Evolutionary conservation across 1,140 invertebrate genomes (phyloP).

Genomic region (Paracyclopina nana): DNA sequence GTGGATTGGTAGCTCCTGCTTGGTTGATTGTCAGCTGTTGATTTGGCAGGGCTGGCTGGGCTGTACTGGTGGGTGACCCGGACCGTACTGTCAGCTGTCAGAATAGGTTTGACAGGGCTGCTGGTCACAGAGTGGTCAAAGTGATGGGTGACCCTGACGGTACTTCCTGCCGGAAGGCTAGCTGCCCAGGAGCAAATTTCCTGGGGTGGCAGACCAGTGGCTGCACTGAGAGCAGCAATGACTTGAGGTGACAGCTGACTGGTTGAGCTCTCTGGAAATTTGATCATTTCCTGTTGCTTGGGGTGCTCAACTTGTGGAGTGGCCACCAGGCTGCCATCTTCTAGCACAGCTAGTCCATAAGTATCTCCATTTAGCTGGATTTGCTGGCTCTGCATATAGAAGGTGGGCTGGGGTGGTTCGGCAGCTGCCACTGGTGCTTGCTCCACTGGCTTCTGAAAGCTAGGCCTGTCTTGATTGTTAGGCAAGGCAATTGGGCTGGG

Average conservation of each 20-base stretch:
- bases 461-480: neutral
- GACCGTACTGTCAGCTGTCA: too few relatives aligned
- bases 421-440: neutral
- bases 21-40: neutral
- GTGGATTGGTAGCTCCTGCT: too few relatives aligned
- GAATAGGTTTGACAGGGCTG: too few relatives aligned
- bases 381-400: neutral
- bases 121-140: neutral
- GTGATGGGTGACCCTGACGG: slow-evolving; percentile 10
- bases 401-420: neutral
- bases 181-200: slow-evolving; percentile 6
- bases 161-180: neutral
- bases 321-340: too few relatives aligned
- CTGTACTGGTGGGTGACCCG: neutral
- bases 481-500: neutral
- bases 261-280: too few relatives aligned
- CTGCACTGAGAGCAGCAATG: neutral
- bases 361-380: too few relatives aligned
- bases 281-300: too few relatives aligned
- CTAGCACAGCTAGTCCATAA: too few relatives aligned
- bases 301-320: neutral
- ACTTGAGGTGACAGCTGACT: neutral
- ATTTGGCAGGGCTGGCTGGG: neutral
- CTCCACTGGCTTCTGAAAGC: neutral
- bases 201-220: neutral